Conservation (phyloP, 2,888 invertebrate genomes). For the Cryptosula pallasiana region DNA sequence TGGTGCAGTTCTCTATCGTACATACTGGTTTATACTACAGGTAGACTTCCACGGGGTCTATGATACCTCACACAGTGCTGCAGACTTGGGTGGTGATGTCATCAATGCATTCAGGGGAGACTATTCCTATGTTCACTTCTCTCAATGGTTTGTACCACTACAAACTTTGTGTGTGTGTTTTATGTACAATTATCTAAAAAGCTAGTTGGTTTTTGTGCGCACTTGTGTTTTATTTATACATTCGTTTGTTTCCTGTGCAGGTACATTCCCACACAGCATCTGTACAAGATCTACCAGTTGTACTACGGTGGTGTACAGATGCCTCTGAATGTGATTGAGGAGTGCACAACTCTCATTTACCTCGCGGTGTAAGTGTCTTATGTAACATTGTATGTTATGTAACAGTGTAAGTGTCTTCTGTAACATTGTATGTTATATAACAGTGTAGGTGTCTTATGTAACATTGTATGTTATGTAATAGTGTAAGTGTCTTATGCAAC, state of each 20-base stretch:
- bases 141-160: constrained; percentile 7
- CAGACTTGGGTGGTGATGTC: constrained; percentile 39
- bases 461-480: too few relatives aligned
- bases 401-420: too few relatives aligned
- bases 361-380: constrained; percentile 39
- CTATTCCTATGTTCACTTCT: constrained; percentile 18
- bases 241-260: too few relatives aligned
- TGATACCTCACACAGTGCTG: constrained; percentile 39
- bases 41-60: constrained; percentile 45
- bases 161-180: too few relatives aligned
- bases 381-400: too few relatives aligned
- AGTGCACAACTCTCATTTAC: constrained; percentile 36
- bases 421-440: too few relatives aligned
- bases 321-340: constrained; percentile 34
- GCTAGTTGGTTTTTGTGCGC: too few relatives aligned
- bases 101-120: constrained; percentile 27
- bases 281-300: constrained; percentile 27
- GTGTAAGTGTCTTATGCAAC: neutral
- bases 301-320: constrained; percentile 36
- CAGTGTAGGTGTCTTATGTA: too few relatives aligned
- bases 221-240: too few relatives aligned
- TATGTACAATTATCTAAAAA: too few relatives aligned
- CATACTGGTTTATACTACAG: constrained; percentile 32
- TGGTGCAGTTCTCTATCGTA: too few relatives aligned
- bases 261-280: constrained; percentile 11